A percentile compares a stretch with the other conserved stretches of the same genome.
These are phyloP conservation scores for Ormia ochracea DNA, from an alignment of 2,888 invertebrate species.

Conservation along the genomic window DNA sequence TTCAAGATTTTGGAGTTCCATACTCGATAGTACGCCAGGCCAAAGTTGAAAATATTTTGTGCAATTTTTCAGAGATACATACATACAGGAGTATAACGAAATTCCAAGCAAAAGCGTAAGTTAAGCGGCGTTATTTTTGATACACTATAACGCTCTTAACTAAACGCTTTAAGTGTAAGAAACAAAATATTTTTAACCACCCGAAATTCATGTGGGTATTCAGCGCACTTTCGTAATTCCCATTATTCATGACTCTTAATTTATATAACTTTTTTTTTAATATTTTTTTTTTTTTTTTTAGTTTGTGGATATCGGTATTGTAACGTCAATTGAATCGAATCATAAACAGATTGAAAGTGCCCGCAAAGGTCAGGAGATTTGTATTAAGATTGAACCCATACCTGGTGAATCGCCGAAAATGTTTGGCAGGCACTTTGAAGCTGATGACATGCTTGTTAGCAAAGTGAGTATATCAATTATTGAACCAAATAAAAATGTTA, in stretches of 20 bases:
- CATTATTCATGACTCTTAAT: no score
- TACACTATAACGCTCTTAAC: no score
- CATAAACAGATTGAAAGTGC: slow-evolving; percentile 97
- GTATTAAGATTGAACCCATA: slow-evolving; percentile 97
- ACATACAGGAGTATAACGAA: no score
- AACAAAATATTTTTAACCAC: no score
- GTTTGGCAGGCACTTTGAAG: slow-evolving; percentile 98
- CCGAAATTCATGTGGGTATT: background rate
- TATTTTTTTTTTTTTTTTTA: slow-evolving; percentile 78
- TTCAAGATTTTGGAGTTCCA: no score
- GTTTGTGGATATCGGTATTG: slow-evolving; percentile 95
- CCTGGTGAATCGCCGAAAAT: slow-evolving; percentile 99
- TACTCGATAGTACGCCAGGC: no score
- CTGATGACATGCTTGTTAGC: slow-evolving; percentile 95
- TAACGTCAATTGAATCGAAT: slow-evolving; percentile 96
- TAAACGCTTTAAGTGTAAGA: no score
- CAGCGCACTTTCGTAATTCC: background rate
- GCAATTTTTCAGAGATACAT: no score
- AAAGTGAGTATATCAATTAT: slow-evolving; percentile 88
- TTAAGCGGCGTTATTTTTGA: no score
- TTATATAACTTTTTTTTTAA: background rate
- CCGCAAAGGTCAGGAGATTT: slow-evolving; percentile 95
- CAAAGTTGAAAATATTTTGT: no score
- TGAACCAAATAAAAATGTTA: no score
- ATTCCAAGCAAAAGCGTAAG: no score